Percentiles rank a stretch among this genome's conserved stretches.
Conservation (phyloP, 2,888 invertebrate species). For the Hybos culiciformis region DNA sequence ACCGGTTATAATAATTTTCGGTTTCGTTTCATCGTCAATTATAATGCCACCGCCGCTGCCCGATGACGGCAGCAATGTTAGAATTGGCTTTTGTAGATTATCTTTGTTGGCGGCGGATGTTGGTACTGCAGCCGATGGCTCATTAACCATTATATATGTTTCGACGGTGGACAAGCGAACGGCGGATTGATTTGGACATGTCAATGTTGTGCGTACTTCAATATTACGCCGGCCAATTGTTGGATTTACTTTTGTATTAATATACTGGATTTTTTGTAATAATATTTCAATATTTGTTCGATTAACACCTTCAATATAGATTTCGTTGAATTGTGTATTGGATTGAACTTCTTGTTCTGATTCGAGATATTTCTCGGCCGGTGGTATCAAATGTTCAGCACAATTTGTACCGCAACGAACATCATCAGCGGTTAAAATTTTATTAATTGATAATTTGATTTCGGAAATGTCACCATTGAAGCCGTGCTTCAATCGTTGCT, state of each 20-base stretch:
- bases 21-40: constrained; percentile 14
- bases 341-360: constrained; percentile 65
- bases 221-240: constrained; percentile 84
- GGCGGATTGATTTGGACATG: constrained; percentile 30
- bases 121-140: constrained; percentile 4
- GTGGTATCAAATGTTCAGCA: constrained; percentile 35
- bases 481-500: constrained; percentile 74
- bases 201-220: constrained; percentile 31
- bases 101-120: background rate
- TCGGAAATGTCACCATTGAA: constrained; percentile 35
- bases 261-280: constrained; percentile 77
- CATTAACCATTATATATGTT: constrained; percentile 35
- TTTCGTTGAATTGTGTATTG: constrained; percentile 52
- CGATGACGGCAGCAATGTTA: background rate
- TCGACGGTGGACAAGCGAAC: constrained; percentile 31
- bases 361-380: constrained; percentile 57
- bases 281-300: constrained; percentile 79
- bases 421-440: constrained; percentile 24
- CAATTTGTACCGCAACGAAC: constrained; percentile 33
- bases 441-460: constrained; percentile 27
- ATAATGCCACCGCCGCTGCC: background rate
- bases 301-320: constrained; percentile 83
- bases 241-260: constrained; percentile 80
- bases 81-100: background rate
- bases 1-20: constrained; percentile 20